Evolutionary conservation across 2,888 invertebrate genomes (phyloP), one percentile per base, ranked within the genome.

Genomic region (Linyphia triangularis): DNA sequence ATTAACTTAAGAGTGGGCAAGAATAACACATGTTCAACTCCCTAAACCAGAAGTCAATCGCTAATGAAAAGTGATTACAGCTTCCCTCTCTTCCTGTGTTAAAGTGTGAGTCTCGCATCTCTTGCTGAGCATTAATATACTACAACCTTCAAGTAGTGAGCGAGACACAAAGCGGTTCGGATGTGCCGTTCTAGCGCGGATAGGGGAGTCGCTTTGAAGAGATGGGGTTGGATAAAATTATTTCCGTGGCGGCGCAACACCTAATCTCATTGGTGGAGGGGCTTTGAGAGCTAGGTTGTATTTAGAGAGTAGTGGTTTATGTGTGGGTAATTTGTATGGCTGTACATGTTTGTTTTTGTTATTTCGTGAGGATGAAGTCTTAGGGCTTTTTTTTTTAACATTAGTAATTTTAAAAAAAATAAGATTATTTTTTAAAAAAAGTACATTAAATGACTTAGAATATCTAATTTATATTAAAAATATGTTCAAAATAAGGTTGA

Each of bases 1-100:
- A 88, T 88, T 88, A 81, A 75, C 81, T 88, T 81, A 88, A 13
- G 59, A 59, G 57, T 28, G 57, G 37, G 59, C 81, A 88, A 81
- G 81, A 81, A 82, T 88, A 88, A 75, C 86, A 79, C 61, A 61
- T 73, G 75, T 81, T 81, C 78, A 57, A 86, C 65, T 79, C 79
- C 73, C 79, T 26, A 51, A 70, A 67, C 85, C 28, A 59, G 63
- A 59, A 81, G 81, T 59, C 86, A 73, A 88, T 81, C 67, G 24
- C 67, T 88, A 88, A 88, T 88, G 86, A 81, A 88, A 88, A 88
- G 86, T 88, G 86, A 88, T 88, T 69, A 81, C 81, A 67, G 37
- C 33, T 37, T 65, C 30, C 59, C 28, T 61, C 28, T 28, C 77
- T 40, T 24, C n/a, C 51, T 57, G 28, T 40, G 40, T 75, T 85